Percentiles rank a stretch among this genome's conserved stretches.
Conservation (phyloP, 2,797 vertebrate species). For the Rhabdomys pumilio region DNA sequence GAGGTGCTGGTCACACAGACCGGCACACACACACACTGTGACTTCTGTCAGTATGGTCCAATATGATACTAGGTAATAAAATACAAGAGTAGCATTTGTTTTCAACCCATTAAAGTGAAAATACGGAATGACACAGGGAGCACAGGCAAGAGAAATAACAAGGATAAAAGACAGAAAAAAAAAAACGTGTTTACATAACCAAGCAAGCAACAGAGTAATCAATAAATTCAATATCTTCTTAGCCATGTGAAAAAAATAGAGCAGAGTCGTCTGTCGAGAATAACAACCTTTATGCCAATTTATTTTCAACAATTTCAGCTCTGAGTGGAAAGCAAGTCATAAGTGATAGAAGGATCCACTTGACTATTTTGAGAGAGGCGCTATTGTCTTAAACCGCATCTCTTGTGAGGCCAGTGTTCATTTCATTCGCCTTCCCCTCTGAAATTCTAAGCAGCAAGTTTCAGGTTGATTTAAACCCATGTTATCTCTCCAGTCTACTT, state of each 20-base stretch:
- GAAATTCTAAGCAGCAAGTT: conserved; percentile 38
- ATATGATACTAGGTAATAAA: conserved; percentile 23
- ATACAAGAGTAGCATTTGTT: not conserved
- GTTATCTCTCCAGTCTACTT: not conserved
- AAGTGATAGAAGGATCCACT: not conserved
- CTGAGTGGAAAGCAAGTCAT: conserved; percentile 18
- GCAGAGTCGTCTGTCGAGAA: conserved; percentile 50
- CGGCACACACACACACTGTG: not conserved
- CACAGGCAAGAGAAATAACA: not conserved
- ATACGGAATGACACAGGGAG: not conserved
- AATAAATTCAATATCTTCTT: conserved; percentile 72
- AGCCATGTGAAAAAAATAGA: conserved; percentile 35
- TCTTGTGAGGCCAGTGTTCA: not conserved
- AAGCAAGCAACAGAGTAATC: conserved; percentile 63
- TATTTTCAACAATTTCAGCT: conserved; percentile 50
- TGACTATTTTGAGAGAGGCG: not conserved
- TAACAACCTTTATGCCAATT: conserved; percentile 52
- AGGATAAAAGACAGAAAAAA: not conserved
- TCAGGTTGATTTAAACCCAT: not conserved
- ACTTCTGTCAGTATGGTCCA: not conserved
- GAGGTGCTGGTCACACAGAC: not conserved
- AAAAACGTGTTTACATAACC: not conserved
- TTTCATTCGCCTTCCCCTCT: not conserved
- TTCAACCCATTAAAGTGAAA: not conserved
- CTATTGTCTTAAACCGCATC: conserved; percentile 4